Percentiles rank a stretch among this genome's conserved stretches.
phyloP scores from a whole-genome alignment of 2,113 vertebrate genomes.

The Carollia perspicillata region DNA sequence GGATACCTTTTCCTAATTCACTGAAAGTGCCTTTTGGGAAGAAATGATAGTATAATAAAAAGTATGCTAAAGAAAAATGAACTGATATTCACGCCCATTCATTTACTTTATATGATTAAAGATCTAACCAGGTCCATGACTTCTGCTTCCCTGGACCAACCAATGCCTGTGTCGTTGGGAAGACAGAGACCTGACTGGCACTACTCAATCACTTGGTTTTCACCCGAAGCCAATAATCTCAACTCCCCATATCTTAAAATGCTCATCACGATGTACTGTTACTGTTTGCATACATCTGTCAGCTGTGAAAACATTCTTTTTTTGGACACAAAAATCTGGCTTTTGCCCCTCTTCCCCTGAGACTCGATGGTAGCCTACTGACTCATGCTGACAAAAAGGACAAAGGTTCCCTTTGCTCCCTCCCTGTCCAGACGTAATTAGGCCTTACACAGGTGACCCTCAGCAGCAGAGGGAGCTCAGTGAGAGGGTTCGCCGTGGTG shows the following conservation, averaged over 20 bases:
- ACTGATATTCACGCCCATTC: neutral
- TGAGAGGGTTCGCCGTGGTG: neutral
- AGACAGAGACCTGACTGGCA: neutral
- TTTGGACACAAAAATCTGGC: conserved; percentile 57
- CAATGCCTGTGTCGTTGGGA: neutral
- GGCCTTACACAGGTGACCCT: conserved; percentile 23
- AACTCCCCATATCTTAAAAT: conserved; percentile 55
- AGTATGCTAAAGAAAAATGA: neutral
- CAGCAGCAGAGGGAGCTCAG: conserved; percentile 19
- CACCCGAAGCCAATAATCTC: conserved; percentile 58
- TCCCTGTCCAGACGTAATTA: neutral
- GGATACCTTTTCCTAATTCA: neutral
- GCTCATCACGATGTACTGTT: neutral
- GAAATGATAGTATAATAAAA: neutral
- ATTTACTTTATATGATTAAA: neutral
- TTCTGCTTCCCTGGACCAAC: neutral
- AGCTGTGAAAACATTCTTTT: conserved; percentile 72
- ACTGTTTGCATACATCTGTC: conserved; percentile 70
- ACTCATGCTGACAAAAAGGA: neutral
- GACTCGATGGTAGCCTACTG: conserved; percentile 2
- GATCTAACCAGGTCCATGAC: neutral
- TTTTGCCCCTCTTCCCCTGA: neutral
- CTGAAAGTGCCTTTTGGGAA: neutral
- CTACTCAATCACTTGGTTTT: neutral
- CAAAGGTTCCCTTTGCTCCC: neutral